phyloP scores from a whole-genome alignment of 1,140 invertebrate genomes.

The Polypedilum vanderplanki region DNA sequence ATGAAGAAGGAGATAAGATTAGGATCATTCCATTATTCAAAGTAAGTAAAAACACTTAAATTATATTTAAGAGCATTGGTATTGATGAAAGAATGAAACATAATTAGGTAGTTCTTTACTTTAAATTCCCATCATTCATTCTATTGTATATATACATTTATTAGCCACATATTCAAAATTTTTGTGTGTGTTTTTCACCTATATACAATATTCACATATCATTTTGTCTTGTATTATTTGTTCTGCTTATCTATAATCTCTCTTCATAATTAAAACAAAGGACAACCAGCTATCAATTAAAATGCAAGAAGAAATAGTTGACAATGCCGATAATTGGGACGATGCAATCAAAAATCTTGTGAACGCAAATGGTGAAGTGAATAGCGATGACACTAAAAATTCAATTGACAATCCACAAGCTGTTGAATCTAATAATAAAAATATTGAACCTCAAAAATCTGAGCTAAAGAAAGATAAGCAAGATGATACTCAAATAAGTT shows the following conservation, averaged over 20 bases:
- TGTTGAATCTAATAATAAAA: neutral
- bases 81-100: neutral
- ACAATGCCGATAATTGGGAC: neutral
- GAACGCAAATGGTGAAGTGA: no score
- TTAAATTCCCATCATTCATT: neutral
- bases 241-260: neutral
- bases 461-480: neutral
- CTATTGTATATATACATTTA: no score
- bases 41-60: neutral
- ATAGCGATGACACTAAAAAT: constrained; percentile 12
- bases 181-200: no score
- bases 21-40: constrained; percentile 34
- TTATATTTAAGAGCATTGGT: neutral
- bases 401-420: constrained; percentile 17
- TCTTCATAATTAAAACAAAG: neutral
- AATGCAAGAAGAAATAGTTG: neutral
- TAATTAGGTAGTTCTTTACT: neutral
- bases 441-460: neutral
- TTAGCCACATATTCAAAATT: no score
- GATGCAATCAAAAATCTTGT: neutral
- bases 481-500: neutral
- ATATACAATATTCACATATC: neutral
- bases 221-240: neutral
- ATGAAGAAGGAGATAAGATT: constrained; percentile 33
- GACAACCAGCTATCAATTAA: neutral